Percentiles rank a stretch among this genome's conserved stretches.
Evolutionary conservation across 2,888 invertebrate species (phyloP).

Genomic region (Megamerina dolium): DNA sequence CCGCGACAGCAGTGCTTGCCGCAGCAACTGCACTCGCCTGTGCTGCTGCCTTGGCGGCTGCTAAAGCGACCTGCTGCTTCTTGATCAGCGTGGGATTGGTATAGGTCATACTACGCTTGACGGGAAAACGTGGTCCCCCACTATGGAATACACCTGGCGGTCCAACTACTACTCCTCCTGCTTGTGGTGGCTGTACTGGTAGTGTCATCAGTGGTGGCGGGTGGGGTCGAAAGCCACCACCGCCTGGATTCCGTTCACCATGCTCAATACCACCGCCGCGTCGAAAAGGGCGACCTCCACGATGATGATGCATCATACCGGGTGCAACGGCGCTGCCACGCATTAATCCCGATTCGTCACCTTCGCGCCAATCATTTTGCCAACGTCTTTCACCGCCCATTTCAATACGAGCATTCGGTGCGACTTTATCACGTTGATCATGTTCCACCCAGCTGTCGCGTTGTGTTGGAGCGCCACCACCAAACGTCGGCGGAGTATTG

Average conservation of each 20-base stretch:
- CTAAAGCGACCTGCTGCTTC: constrained; percentile 31
- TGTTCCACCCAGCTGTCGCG: constrained; percentile 23
- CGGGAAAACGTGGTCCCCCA: constrained; percentile 34
- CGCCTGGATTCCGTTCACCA: constrained; percentile 31
- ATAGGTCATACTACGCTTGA: constrained; percentile 44
- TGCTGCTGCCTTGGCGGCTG: constrained; percentile 33
- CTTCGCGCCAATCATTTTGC: constrained; percentile 39
- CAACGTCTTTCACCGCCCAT: constrained; percentile 26
- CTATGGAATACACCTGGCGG: constrained; percentile 35
- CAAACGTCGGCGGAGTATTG: constrained; percentile 3
- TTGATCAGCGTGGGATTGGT: constrained; percentile 38
- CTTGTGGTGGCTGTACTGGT: constrained; percentile 27
- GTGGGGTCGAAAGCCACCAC: constrained; percentile 32
- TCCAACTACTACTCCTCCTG: constrained; percentile 20
- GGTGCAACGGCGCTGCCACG: constrained; percentile 18
- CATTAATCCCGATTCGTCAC: constrained; percentile 23
- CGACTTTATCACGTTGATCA: constrained; percentile 23
- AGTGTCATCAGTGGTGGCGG: constrained; percentile 43
- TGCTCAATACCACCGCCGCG: constrained; percentile 30
- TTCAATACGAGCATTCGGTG: constrained; percentile 8
- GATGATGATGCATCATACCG: constrained; percentile 31
- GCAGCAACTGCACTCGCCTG: constrained; percentile 44
- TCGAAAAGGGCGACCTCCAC: constrained; percentile 28
- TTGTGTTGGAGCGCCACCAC: constrained; percentile 8
- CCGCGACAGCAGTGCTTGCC: constrained; percentile 43